Evolutionary conservation across 2,797 vertebrate species (phyloP), one percentile per base, ranked within the genome.

Genomic region (Pangasius mekongensis): DNA sequence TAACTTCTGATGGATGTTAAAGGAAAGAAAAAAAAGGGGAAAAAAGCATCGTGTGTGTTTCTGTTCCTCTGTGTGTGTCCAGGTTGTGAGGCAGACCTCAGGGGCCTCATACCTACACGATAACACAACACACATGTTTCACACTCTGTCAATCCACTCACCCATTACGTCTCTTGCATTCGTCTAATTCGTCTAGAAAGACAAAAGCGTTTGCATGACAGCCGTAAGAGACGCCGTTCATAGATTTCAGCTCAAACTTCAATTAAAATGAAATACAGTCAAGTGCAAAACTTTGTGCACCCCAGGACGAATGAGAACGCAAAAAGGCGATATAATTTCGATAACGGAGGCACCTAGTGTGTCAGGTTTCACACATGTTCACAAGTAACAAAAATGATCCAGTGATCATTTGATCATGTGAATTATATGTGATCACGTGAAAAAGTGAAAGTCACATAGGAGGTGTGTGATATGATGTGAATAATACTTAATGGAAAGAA

Each of bases 61-160:
- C 56, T 8, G 30, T 52, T 58, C 52, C 82, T 74, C 89, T 56
- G 88, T 76, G 84, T 87, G 85, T 85, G 85, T 87, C 66, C 67
- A 82, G 82, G 85, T 73, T 77, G 87, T 89, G 81, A 88, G 81
- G 33, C 60, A 43, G 87, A 86, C 81, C 87, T 86, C 73, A 3
- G 24, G 88, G 77, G 24, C 84, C 86, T 87, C 77, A 58, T 49
- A 87, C 78, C 36, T 86, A 89, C 62, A 56, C 24, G 33, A 67
- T 84, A 91, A 89, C 87, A 86, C 69, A 86, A 62, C 73, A 83
- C 85, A 89, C 60, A 87, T 87, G 85, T 76, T 60, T 43, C 73
- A 76, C 87, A 80, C 87, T 73, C 64, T 49, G 27, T 62, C 81
- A 73, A 74, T 77, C 71, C 71, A 67, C 47, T 36, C 83, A 81